A percentile compares a stretch with the other conserved stretches of the same genome.
Evolutionary conservation across 2,888 invertebrate species (phyloP).

Genomic region (Thelaira solivaga): DNA sequence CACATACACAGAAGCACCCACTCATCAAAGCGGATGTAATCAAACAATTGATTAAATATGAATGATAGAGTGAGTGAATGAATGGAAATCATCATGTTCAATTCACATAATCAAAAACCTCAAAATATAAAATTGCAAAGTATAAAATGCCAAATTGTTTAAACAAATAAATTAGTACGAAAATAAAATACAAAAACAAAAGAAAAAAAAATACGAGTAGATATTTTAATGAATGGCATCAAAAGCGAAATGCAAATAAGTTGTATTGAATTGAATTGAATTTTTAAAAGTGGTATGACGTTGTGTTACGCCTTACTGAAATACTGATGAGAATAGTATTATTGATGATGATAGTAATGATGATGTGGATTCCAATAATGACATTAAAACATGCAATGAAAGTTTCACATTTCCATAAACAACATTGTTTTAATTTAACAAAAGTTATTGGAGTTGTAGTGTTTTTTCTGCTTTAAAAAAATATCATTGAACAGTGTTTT

Average conservation of each 20-base stretch:
- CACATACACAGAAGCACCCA: too few relatives aligned
- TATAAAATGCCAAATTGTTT: slow-evolving; percentile 14
- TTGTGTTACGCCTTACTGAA: too few relatives aligned
- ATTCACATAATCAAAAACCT: slow-evolving; percentile 21
- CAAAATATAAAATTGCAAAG: slow-evolving; percentile 20
- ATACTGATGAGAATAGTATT: slow-evolving; percentile 17
- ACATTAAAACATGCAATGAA: slow-evolving; percentile 54
- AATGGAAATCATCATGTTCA: too few relatives aligned
- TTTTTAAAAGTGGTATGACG: too few relatives aligned
- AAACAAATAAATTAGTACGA: not conserved
- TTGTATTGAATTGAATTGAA: slow-evolving; percentile 27
- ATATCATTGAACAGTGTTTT: slow-evolving; percentile 4
- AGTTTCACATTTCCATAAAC: slow-evolving; percentile 27
- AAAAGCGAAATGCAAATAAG: not conserved
- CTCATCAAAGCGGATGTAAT: slow-evolving; percentile 26
- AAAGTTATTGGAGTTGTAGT: slow-evolving; percentile 26
- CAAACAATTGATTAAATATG: slow-evolving; percentile 30
- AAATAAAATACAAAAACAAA: not conserved
- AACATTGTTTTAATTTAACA: slow-evolving; percentile 16
- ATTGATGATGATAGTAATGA: slow-evolving; percentile 37
- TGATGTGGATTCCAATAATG: slow-evolving; percentile 40
- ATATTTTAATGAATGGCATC: slow-evolving; percentile 30
- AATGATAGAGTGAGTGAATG: too few relatives aligned
- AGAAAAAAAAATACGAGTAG: slow-evolving; percentile 9
- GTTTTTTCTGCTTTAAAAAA: not conserved